These are phyloP conservation scores for Cinara cedri DNA, from an alignment of 2,888 invertebrate species.

Conservation along the genomic window DNA sequence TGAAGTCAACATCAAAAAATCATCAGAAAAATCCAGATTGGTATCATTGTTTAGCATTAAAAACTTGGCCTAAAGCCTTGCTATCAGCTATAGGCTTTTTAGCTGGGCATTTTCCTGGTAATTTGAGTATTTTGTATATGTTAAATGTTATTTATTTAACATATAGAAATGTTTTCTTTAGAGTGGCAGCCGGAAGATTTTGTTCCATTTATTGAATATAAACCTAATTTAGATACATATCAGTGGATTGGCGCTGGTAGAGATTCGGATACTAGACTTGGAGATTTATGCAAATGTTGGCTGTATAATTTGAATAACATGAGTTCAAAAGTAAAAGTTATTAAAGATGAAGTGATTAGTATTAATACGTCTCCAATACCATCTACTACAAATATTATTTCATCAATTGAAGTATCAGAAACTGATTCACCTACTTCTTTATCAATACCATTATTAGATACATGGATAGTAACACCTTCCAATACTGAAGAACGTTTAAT, in stretches of 20 bases:
- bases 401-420: conserved; percentile 31
- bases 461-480: conserved; percentile 83
- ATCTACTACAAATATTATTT: conserved; percentile 32
- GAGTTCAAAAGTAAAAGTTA: conserved; percentile 38
- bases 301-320: conserved; percentile 58
- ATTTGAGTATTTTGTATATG: conserved; percentile 9
- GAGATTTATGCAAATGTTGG: conserved; percentile 56
- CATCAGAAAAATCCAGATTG: conserved; percentile 66
- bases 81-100: conserved; percentile 83
- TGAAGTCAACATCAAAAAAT: conserved; percentile 79
- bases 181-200: conserved; percentile 79
- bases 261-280: conserved; percentile 73
- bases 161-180: conserved; percentile 59
- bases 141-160: neutral
- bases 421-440: conserved; percentile 61
- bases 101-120: conserved; percentile 78
- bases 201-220: conserved; percentile 86
- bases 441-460: conserved; percentile 73
- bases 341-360: conserved; percentile 21
- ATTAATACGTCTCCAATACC: conserved; percentile 10
- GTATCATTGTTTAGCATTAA: conserved; percentile 67
- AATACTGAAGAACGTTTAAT: conserved; percentile 77
- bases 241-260: conserved; percentile 95
- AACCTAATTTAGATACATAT: conserved; percentile 72
- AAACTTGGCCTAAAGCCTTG: conserved; percentile 77